Conservation (phyloP, 1,140 invertebrate genomes). For the Orchesella cincta region DNA sequence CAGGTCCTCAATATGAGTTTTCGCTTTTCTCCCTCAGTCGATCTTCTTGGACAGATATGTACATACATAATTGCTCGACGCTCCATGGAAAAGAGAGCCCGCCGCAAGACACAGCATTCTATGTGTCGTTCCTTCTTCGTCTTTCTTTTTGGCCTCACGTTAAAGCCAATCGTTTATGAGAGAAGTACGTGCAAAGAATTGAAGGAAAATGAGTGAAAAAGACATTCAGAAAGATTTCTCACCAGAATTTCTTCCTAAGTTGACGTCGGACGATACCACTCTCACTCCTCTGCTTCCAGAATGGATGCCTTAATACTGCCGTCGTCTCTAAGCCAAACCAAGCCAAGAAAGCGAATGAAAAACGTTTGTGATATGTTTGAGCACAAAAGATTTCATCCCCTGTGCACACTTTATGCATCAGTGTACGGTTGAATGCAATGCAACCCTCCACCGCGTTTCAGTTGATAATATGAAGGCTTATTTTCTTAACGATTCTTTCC, state of each 20-base stretch:
- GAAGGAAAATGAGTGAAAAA: constrained; percentile 3
- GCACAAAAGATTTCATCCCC: constrained; percentile 25
- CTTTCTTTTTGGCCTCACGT: constrained; percentile 36
- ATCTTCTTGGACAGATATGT: too few relatives aligned
- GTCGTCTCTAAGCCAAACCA: neutral
- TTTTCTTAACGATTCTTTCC: neutral
- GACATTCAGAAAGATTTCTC: constrained; percentile 30
- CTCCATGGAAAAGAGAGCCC: too few relatives aligned
- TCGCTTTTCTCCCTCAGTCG: too few relatives aligned
- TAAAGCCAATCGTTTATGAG: constrained; percentile 45
- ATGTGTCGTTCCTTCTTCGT: neutral
- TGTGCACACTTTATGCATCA: too few relatives aligned
- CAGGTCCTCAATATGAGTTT: too few relatives aligned
- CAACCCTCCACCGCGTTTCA: constrained; percentile 9
- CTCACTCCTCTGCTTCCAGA: constrained; percentile 11
- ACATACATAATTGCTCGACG: too few relatives aligned
- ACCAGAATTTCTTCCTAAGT: too few relatives aligned
- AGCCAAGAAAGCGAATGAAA: neutral
- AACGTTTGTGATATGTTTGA: neutral
- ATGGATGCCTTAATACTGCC: neutral
- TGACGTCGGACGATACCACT: too few relatives aligned
- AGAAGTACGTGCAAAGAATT: constrained; percentile 38
- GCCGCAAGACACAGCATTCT: too few relatives aligned
- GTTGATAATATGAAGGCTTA: constrained; percentile 15
- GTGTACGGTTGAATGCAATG: neutral